Evolutionary conservation across 2,797 vertebrate genomes (phyloP).

Genomic region (Petrocephalus sullivani): DNA sequence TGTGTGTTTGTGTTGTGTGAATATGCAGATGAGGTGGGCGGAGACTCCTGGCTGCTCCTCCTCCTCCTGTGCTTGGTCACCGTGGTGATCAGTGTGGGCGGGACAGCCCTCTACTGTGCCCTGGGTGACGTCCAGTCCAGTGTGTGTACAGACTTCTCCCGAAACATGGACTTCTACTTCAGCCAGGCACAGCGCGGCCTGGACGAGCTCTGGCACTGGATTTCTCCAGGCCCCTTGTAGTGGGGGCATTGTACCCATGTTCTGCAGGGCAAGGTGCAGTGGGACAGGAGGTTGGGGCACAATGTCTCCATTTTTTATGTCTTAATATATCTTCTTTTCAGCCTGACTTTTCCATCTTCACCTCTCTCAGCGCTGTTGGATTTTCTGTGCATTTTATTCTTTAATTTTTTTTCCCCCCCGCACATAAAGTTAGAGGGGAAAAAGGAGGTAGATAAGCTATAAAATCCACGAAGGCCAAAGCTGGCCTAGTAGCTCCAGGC

Average conservation of each 20-base stretch:
- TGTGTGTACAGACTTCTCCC: conserved; percentile 88
- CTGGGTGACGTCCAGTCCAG: conserved; percentile 83
- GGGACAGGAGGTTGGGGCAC: conserved; percentile 17
- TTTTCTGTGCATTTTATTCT: background rate
- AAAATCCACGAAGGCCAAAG: background rate
- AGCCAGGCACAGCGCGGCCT: conserved; percentile 75
- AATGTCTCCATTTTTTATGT: conserved; percentile 8
- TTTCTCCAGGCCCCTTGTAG: conserved; percentile 72
- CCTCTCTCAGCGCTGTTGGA: conserved; percentile 29
- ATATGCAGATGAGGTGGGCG: conserved; percentile 78
- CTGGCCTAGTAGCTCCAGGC: background rate
- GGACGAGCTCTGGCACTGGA: conserved; percentile 79
- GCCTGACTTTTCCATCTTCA: conserved; percentile 23
- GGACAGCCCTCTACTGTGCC: conserved; percentile 91
- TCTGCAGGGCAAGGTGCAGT: background rate
- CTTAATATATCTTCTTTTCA: conserved; percentile 27
- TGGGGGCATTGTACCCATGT: background rate
- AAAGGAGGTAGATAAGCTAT: background rate
- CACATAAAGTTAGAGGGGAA: background rate
- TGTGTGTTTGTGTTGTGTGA: background rate
- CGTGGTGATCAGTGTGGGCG: conserved; percentile 90
- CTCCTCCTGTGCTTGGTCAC: conserved; percentile 87
- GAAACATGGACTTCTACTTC: conserved; percentile 88
- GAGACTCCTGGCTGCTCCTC: conserved; percentile 87
- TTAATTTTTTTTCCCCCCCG: background rate